Evolutionary conservation across 2,797 vertebrate genomes (phyloP).

Genomic region (Dermochelys coriacea): DNA sequence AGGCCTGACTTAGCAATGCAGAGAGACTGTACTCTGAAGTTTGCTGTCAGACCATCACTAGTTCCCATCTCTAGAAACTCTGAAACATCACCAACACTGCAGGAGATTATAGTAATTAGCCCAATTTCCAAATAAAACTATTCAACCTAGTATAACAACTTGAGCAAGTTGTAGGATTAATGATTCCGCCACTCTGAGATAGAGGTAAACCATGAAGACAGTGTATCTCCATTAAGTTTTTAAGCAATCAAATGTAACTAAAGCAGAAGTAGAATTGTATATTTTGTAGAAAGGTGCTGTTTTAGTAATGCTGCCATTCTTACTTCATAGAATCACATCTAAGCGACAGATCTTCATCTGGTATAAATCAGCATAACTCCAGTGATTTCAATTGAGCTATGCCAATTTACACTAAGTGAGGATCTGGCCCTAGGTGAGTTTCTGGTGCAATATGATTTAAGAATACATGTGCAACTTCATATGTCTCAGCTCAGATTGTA

Average conservation of each 20-base stretch:
- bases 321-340: neutral
- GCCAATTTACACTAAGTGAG: neutral
- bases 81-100: neutral
- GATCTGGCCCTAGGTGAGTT: neutral
- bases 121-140: neutral
- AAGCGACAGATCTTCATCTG: neutral
- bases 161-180: neutral
- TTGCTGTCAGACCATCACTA: neutral
- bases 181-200: neutral
- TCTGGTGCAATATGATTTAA: neutral
- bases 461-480: neutral
- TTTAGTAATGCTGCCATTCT: neutral
- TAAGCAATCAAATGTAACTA: neutral
- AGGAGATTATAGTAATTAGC: constrained; percentile 21
- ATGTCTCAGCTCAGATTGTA: neutral
- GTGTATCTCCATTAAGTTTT: fast-evolving
- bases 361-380: neutral
- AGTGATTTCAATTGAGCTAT: neutral
- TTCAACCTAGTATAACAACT: neutral
- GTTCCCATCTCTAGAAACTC: constrained; percentile 6
- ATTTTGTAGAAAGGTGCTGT: neutral
- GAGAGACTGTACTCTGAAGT: constrained; percentile 2
- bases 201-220: neutral
- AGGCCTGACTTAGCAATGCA: neutral
- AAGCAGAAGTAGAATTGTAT: neutral